These are phyloP conservation scores for Lepus timidus DNA, from an alignment of 2,113 vertebrate genomes.

Conservation along the genomic window DNA sequence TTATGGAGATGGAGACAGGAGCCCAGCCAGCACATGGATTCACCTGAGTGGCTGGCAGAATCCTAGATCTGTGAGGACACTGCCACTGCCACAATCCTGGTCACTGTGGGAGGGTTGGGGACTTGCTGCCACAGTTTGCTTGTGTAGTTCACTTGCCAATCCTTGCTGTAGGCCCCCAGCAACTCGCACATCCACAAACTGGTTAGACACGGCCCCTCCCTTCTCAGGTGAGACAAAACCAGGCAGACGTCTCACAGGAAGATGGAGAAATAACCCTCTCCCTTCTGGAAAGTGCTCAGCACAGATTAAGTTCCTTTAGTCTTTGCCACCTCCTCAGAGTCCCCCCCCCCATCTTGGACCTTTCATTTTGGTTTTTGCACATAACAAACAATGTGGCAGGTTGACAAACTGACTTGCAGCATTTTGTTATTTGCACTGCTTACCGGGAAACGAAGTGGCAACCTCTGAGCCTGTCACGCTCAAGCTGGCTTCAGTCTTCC, in stretches of 20 bases:
- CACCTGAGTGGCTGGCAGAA: background rate
- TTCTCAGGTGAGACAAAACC: background rate
- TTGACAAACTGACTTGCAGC: background rate
- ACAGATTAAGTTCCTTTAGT: too few species aligned
- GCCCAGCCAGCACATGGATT: background rate
- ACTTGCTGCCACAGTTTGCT: background rate
- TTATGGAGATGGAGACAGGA: background rate
- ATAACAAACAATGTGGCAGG: background rate
- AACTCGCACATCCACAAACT: background rate
- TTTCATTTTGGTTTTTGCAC: background rate
- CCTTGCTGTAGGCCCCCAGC: background rate
- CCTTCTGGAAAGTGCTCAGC: background rate
- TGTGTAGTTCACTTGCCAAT: background rate
- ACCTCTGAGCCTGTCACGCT: background rate
- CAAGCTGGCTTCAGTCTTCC: background rate
- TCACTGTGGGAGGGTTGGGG: too few species aligned
- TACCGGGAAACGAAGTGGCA: constrained; percentile 10
- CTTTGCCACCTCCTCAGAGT: background rate
- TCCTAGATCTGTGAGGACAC: background rate
- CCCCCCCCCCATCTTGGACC: background rate
- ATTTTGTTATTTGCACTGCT: background rate
- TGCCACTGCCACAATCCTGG: accelerated
- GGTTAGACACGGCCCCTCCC: accelerated
- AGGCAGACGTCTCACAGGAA: background rate
- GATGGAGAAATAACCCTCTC: background rate